These are phyloP conservation scores for Caenorhabditis tropicalis DNA, from an alignment of 1,140 invertebrate species.

Conservation along the genomic window DNA sequence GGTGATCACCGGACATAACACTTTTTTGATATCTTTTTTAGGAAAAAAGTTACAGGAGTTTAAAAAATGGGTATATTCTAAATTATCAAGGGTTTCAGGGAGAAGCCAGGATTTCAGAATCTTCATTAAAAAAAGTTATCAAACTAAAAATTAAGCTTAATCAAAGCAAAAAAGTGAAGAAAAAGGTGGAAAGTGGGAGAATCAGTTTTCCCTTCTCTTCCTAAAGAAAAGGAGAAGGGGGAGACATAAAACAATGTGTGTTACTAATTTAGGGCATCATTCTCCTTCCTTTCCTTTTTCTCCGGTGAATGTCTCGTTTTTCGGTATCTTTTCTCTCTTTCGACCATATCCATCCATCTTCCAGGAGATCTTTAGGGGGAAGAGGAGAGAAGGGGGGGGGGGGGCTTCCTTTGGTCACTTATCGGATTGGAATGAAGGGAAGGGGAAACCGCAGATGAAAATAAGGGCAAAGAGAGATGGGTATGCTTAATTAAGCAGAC, in stretches of 20 bases:
- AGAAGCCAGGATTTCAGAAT: too few species aligned
- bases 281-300: not conserved
- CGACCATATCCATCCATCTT: not conserved
- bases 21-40: too few species aligned
- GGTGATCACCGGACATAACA: too few species aligned
- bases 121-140: too few species aligned
- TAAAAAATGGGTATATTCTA: too few species aligned
- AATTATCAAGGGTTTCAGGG: not conserved
- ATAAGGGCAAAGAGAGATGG: too few species aligned
- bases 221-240: not conserved
- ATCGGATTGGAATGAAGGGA: not conserved
- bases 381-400: too few species aligned
- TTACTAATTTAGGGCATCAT: constrained; percentile 40
- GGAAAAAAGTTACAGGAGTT: too few species aligned
- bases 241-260: constrained; percentile 34
- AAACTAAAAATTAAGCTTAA: not conserved
- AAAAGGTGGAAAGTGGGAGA: not conserved
- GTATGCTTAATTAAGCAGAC: too few species aligned
- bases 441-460: not conserved
- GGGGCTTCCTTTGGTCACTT: not conserved
- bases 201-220: too few species aligned
- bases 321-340: not conserved
- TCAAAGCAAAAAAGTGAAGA: not conserved
- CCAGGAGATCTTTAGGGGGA: not conserved
- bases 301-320: too few species aligned